These are phyloP conservation scores for Conus canariensis DNA, from an alignment of 2,888 invertebrate species.

Conservation along the genomic window DNA sequence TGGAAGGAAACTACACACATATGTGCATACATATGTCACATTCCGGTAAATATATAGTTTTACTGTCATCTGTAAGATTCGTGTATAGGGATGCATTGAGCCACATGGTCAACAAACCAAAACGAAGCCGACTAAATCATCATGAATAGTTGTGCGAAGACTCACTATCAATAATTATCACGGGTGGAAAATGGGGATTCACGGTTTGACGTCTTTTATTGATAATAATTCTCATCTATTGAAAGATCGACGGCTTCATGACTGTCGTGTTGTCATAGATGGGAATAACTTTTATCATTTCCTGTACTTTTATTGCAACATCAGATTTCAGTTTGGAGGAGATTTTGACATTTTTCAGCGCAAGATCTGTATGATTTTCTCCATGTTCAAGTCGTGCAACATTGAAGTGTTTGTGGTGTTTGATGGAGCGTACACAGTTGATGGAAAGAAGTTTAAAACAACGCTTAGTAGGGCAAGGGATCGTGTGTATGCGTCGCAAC, in stretches of 20 bases:
- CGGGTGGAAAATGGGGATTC: constrained; percentile 86
- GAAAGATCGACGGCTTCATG: constrained; percentile 66
- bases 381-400: constrained; percentile 54
- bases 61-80: background rate
- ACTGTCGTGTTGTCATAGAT: constrained; percentile 75
- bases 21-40: too few species aligned
- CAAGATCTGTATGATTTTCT: constrained; percentile 45
- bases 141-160: too few species aligned
- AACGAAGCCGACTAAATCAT: too few species aligned
- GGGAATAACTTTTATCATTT: constrained; percentile 77
- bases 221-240: constrained; percentile 79
- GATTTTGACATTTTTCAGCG: constrained; percentile 71
- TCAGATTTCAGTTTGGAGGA: constrained; percentile 73
- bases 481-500: constrained; percentile 62
- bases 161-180: too few species aligned
- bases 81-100: background rate
- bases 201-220: constrained; percentile 87
- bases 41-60: too few species aligned
- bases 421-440: constrained; percentile 76
- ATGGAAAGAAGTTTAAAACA: constrained; percentile 74
- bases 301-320: constrained; percentile 69
- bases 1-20: too few species aligned
- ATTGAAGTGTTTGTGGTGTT: constrained; percentile 75
- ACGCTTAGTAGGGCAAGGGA: constrained; percentile 66
- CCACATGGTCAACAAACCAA: background rate